Evolutionary conservation across 2,113 vertebrate species (phyloP).

Genomic region (Bucco capensis): DNA sequence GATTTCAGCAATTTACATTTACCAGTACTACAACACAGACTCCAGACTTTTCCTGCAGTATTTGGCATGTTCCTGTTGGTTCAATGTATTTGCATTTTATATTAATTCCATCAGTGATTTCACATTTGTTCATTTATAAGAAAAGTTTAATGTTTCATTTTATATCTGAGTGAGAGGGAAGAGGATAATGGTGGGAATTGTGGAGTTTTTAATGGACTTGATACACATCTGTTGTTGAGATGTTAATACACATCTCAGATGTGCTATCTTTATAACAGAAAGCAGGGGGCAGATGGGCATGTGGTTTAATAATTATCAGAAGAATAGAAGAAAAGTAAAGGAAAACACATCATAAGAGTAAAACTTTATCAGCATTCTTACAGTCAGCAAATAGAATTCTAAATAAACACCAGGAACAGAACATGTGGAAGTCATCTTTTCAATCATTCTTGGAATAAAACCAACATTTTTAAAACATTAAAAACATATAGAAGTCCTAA

Average conservation of each 20-base stretch:
- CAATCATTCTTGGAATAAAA: not conserved
- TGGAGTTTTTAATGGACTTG: not conserved
- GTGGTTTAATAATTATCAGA: not conserved
- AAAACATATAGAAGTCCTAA: not conserved
- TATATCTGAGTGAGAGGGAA: not conserved
- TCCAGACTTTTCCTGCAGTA: not conserved
- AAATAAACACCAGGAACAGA: not conserved
- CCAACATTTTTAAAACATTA: not conserved
- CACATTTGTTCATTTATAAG: not conserved
- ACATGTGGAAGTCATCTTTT: not conserved
- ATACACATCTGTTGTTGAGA: too few species aligned
- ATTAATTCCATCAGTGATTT: not conserved
- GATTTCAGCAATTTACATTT: not conserved
- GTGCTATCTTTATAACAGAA: not conserved
- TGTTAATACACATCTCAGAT: not conserved
- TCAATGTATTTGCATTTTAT: not conserved
- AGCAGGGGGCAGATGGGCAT: not conserved
- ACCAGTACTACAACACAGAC: not conserved
- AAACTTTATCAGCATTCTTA: not conserved
- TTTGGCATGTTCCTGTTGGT: not conserved
- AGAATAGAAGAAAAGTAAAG: not conserved
- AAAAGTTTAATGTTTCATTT: not conserved
- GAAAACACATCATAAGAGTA: not conserved
- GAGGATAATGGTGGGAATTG: not conserved
- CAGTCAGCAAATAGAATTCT: not conserved